Conservation (phyloP, 2,888 invertebrate species). For the Pachycephus smyrnensis region DNA sequence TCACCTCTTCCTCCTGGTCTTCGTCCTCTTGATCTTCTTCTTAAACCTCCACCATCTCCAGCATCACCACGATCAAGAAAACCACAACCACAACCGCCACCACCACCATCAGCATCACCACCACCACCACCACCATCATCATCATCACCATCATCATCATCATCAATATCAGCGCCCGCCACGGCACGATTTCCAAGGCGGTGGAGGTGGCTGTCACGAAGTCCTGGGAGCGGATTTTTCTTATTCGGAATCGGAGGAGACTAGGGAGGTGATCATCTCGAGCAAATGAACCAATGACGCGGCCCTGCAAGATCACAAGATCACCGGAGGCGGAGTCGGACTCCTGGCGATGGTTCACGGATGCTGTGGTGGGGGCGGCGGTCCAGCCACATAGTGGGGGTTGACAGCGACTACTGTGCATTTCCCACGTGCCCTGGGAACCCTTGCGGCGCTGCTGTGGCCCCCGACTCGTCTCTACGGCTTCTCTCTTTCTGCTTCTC, state of each 20-base stretch:
- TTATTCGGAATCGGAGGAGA: not conserved
- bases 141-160: not conserved
- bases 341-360: constrained; percentile 40
- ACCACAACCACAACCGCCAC: too few relatives aligned
- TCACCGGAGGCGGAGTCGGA: constrained; percentile 54
- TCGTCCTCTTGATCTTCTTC: constrained; percentile 33
- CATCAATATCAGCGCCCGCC: constrained; percentile 1
- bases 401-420: constrained; percentile 73
- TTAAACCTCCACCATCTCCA: constrained; percentile 5
- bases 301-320: constrained; percentile 42
- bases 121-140: too few relatives aligned
- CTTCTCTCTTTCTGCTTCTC: constrained; percentile 5
- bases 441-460: constrained; percentile 68
- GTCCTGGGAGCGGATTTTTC: not conserved
- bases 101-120: too few relatives aligned
- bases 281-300: constrained; percentile 52
- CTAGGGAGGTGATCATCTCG: constrained; percentile 14
- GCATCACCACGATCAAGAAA: not conserved
- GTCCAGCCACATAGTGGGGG: constrained; percentile 58
- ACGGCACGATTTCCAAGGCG: not conserved
- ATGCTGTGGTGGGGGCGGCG: constrained; percentile 54
- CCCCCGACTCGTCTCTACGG: constrained; percentile 50
- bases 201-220: constrained; percentile 44
- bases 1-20: constrained; percentile 36
- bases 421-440: constrained; percentile 73